Evolutionary conservation across 1,140 invertebrate genomes (phyloP).

Genomic region (Eufriesea mexicana): DNA sequence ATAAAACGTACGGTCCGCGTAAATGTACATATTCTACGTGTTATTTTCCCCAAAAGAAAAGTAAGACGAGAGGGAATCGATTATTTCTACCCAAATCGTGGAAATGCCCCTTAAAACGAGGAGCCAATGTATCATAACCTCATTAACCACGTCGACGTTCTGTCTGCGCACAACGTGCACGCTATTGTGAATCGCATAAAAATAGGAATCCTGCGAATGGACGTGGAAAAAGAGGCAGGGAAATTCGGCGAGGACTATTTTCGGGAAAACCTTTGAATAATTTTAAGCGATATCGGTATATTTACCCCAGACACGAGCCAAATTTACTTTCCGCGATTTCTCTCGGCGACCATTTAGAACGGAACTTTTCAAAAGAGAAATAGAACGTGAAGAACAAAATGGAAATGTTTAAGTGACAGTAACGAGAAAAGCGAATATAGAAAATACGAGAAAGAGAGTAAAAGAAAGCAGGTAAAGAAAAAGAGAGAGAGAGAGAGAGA

Average conservation of each 20-base stretch:
- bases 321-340: not conserved
- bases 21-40: not conserved
- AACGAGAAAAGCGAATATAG: not conserved
- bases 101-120: not conserved
- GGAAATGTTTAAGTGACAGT: not conserved
- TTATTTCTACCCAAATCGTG: not conserved
- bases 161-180: not conserved
- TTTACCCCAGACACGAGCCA: not conserved
- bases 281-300: constrained; percentile 6
- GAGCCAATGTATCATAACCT: not conserved
- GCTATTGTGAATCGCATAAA: constrained; percentile 18
- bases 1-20: not conserved
- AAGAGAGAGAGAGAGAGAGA: constrained; percentile 10
- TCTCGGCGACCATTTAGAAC: too few species aligned
- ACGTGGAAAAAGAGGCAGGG: not conserved
- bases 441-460: not conserved
- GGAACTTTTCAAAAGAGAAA: not conserved
- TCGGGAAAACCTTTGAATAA: constrained; percentile 9
- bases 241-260: constrained; percentile 1
- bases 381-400: not conserved
- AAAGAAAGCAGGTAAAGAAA: constrained; percentile 3
- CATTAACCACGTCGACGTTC: not conserved
- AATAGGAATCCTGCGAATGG: constrained; percentile 14
- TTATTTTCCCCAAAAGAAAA: not conserved
- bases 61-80: not conserved